Evolutionary conservation across 2,113 vertebrate genomes (phyloP).

Genomic region (Odontesthes bonariensis): DNA sequence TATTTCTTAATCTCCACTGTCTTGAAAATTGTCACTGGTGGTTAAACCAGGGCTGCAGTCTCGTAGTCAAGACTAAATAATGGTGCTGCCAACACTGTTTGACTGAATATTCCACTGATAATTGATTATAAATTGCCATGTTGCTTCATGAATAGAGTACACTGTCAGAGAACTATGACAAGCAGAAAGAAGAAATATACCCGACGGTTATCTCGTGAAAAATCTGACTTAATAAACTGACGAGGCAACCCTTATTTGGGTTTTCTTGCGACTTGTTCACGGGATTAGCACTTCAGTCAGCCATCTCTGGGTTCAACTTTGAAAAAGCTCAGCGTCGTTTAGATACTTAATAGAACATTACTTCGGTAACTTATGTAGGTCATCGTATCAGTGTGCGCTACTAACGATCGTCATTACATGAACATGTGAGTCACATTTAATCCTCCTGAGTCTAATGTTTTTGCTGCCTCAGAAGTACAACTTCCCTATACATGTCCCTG

Average conservation of each 20-base stretch:
- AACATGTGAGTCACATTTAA: neutral
- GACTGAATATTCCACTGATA: neutral
- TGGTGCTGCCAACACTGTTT: neutral
- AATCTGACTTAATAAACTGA: neutral
- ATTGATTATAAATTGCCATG: neutral
- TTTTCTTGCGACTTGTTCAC: no score
- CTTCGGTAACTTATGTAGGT: no score
- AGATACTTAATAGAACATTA: no score
- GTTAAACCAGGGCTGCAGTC: neutral
- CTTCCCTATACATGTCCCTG: neutral
- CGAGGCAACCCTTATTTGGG: no score
- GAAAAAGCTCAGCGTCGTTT: no score
- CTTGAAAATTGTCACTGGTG: neutral
- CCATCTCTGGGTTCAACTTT: no score
- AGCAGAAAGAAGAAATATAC: neutral
- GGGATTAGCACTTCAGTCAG: no score
- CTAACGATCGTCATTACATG: neutral
- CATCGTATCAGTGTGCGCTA: no score
- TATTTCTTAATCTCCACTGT: neutral
- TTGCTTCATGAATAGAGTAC: neutral
- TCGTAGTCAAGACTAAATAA: constrained; percentile 3
- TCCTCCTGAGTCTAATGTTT: neutral
- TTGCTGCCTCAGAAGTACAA: neutral
- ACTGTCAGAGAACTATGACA: neutral
- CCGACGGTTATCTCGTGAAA: neutral